Percentiles rank a stretch among this genome's conserved stretches.
These are phyloP conservation scores for Paralichthys olivaceus DNA, from an alignment of 2,113 vertebrate genomes.

Conservation along the genomic window DNA sequence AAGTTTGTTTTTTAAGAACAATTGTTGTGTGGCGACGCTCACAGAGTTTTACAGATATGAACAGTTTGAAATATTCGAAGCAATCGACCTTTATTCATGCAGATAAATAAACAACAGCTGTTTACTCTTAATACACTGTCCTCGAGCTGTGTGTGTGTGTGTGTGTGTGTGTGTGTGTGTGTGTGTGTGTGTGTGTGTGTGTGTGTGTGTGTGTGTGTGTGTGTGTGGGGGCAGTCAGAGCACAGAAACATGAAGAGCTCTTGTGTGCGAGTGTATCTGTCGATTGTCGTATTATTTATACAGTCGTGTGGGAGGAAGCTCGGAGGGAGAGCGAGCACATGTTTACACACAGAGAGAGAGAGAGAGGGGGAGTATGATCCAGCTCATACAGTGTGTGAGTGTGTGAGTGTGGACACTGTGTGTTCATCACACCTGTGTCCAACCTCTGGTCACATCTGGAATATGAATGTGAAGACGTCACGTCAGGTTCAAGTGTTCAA, in stretches of 20 bases:
- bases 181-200: background rate
- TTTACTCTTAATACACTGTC: background rate
- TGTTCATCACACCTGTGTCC: background rate
- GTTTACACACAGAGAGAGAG: slow-evolving; percentile 42
- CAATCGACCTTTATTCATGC: no score
- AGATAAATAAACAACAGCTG: background rate
- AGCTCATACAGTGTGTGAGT: no score
- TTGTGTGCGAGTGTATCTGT: slow-evolving; percentile 33
- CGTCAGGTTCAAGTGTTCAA: no score
- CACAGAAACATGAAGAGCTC: background rate
- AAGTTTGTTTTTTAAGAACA: no score
- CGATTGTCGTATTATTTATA: slow-evolving; percentile 63
- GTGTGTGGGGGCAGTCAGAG: slow-evolving; percentile 1
- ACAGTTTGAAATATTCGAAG: no score
- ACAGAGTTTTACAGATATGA: no score
- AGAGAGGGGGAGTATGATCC: background rate
- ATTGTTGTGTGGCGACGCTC: no score
- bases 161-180: background rate
- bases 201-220: background rate
- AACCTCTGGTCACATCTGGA: no score
- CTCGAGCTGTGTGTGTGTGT: background rate
- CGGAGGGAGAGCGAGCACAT: slow-evolving; percentile 50
- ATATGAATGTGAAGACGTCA: no score
- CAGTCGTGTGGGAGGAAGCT: slow-evolving; percentile 53
- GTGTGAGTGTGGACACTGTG: background rate